Evolutionary conservation across 2,113 vertebrate species (phyloP).

Genomic region (Chunga burmeisteri): DNA sequence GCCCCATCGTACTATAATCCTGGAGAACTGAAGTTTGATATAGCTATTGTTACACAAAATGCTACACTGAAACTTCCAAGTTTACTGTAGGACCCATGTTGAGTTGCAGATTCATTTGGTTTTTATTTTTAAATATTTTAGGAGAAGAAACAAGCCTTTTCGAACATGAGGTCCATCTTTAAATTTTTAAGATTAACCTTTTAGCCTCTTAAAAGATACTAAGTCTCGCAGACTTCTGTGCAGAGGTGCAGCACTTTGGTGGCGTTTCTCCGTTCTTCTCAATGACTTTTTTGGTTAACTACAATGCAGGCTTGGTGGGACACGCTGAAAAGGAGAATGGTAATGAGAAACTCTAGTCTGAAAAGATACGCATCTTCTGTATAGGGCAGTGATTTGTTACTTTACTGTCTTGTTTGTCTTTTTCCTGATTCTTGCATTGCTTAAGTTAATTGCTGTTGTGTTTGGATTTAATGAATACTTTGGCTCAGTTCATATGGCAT

Average conservation of each 20-base stretch:
- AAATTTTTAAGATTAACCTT: background rate
- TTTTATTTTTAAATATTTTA: background rate
- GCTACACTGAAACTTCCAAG: background rate
- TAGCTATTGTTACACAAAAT: background rate
- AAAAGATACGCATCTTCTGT: background rate
- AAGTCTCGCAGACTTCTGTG: accelerated
- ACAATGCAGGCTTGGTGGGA: background rate
- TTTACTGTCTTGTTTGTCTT: background rate
- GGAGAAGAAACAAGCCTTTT: background rate
- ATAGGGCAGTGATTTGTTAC: background rate
- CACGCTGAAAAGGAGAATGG: background rate
- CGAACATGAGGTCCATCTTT: background rate
- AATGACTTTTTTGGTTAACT: background rate
- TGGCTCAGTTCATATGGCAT: background rate
- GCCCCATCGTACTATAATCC: background rate
- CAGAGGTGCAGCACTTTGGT: background rate
- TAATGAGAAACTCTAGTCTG: background rate
- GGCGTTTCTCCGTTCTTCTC: background rate
- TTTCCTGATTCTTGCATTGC: background rate
- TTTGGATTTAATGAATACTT: conserved; percentile 3
- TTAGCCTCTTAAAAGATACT: background rate
- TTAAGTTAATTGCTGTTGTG: background rate
- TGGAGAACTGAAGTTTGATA: background rate
- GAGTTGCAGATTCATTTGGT: background rate
- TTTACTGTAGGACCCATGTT: background rate